Evolutionary conservation across 2,113 vertebrate genomes (phyloP).

Genomic region (Aspidoscelis tigris): DNA sequence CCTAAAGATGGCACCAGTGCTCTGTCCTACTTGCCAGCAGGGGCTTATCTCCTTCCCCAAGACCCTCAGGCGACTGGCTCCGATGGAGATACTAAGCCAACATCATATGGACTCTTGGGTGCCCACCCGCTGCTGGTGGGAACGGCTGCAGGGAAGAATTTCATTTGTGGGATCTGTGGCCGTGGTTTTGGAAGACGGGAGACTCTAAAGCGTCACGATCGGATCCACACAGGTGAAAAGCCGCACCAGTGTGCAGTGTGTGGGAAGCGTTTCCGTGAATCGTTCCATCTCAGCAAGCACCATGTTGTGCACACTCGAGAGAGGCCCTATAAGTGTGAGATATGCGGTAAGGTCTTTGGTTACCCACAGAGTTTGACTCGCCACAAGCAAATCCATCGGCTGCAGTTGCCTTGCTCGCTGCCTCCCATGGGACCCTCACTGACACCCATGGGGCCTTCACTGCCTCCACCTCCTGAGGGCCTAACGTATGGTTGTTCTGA

Average conservation of each 20-base stretch:
- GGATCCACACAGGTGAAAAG: slow-evolving; percentile 86
- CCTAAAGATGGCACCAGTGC: slow-evolving; percentile 33
- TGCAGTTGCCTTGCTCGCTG: slow-evolving; percentile 80
- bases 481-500: slow-evolving; percentile 72
- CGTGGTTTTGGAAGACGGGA: slow-evolving; percentile 86
- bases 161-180: slow-evolving; percentile 85
- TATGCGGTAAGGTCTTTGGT: slow-evolving; percentile 92
- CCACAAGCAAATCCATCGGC: slow-evolving; percentile 89
- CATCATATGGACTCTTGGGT: slow-evolving; percentile 42
- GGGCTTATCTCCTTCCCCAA: slow-evolving; percentile 64
- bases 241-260: slow-evolving; percentile 90
- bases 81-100: slow-evolving; percentile 71
- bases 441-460: slow-evolving; percentile 59
- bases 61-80: slow-evolving; percentile 64
- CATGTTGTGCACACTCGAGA: slow-evolving; percentile 92
- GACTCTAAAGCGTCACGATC: slow-evolving; percentile 89
- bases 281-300: slow-evolving; percentile 92
- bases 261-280: slow-evolving; percentile 90
- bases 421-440: slow-evolving; percentile 51
- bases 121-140: slow-evolving; percentile 59
- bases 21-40: slow-evolving; percentile 39
- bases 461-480: slow-evolving; percentile 67
- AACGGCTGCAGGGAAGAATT: slow-evolving; percentile 73
- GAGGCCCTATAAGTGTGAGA: slow-evolving; percentile 91
- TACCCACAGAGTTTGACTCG: slow-evolving; percentile 93